Conservation (phyloP, 1,140 invertebrate species). For the Diabrotica undecimpunctata region DNA sequence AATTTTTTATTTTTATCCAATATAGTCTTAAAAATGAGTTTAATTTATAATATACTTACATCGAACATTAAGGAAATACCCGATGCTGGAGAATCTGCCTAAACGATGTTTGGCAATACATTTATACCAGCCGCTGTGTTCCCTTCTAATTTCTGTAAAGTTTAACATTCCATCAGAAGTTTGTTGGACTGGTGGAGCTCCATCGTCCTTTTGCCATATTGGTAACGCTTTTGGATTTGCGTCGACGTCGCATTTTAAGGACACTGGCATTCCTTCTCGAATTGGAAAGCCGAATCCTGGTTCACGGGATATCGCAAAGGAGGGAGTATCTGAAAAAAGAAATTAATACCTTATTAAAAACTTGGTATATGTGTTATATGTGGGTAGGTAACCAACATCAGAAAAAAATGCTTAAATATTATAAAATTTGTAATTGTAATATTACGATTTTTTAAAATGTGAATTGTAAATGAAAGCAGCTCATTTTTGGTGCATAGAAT, state of each 20-base stretch:
- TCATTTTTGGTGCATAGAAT: too few relatives aligned
- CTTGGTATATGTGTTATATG: too few relatives aligned
- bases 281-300: constrained; percentile 86
- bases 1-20: too few relatives aligned
- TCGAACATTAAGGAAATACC: constrained; percentile 82
- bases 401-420: too few relatives aligned
- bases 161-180: constrained; percentile 74
- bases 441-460: too few relatives aligned
- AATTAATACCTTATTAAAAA: neutral
- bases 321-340: constrained; percentile 71
- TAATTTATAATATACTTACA: constrained; percentile 58
- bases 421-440: too few relatives aligned
- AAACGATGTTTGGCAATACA: constrained; percentile 78
- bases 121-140: constrained; percentile 86
- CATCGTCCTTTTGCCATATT: constrained; percentile 72
- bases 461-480: too few relatives aligned
- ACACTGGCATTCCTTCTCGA: constrained; percentile 77
- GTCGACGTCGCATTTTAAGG: constrained; percentile 85
- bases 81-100: constrained; percentile 81
- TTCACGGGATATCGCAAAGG: constrained; percentile 83
- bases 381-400: too few relatives aligned
- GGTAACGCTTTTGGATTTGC: constrained; percentile 85
- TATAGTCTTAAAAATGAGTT: too few relatives aligned
- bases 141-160: constrained; percentile 70
- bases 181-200: constrained; percentile 61